Evolutionary conservation across 1,140 invertebrate genomes (phyloP).

Genomic region (Luehdorfia chinensis): DNA sequence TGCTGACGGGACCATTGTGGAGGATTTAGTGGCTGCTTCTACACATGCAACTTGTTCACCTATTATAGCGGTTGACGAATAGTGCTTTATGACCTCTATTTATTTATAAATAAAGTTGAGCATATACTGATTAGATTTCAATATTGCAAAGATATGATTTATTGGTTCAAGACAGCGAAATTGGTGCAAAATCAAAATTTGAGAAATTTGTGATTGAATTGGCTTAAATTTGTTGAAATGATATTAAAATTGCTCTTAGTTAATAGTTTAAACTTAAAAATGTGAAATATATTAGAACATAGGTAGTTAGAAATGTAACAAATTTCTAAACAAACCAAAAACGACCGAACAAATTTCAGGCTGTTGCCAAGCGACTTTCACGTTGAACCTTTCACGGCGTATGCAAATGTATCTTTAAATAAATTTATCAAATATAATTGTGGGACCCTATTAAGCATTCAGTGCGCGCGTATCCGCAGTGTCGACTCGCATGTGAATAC

Average conservation of each 20-base stretch:
- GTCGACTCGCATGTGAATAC: conserved; percentile 55
- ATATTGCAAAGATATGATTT: too few relatives aligned
- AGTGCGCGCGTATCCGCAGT: conserved; percentile 64
- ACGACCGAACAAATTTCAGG: conserved; percentile 6
- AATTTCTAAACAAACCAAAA: background rate
- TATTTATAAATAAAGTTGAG: too few relatives aligned
- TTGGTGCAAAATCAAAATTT: too few relatives aligned
- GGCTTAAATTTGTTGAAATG: too few relatives aligned
- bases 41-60: background rate
- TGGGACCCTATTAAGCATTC: conserved; percentile 72
- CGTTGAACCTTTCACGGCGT: conserved; percentile 57
- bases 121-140: too few relatives aligned
- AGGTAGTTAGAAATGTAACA: background rate
- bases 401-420: conserved; percentile 71
- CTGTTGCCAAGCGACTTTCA: conserved; percentile 45
- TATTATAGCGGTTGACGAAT: background rate
- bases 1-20: conserved; percentile 1
- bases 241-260: too few relatives aligned
- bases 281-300: too few relatives aligned
- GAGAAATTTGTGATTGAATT: too few relatives aligned
- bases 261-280: too few relatives aligned
- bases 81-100: too few relatives aligned
- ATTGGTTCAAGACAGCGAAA: too few relatives aligned
- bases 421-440: conserved; percentile 77
- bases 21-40: background rate